A percentile compares a stretch with the other conserved stretches of the same genome.
phyloP scores from a whole-genome alignment of 2,888 invertebrate genomes.

The Rhingia rostrata region DNA sequence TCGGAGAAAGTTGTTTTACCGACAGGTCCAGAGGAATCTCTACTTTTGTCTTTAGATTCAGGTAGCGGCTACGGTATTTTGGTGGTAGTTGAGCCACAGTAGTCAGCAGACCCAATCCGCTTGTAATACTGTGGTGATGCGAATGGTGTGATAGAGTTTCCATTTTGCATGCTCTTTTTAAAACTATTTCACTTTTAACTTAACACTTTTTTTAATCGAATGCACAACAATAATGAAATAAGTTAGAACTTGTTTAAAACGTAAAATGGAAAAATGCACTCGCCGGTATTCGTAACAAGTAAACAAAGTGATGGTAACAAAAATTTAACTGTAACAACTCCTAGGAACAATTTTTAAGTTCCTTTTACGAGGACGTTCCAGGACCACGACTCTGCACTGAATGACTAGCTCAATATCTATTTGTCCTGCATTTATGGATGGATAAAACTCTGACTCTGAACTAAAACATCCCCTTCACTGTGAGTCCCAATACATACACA shows the following conservation, averaged over 20 bases:
- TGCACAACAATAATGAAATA: slow-evolving; percentile 9
- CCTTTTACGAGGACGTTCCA: slow-evolving; percentile 77
- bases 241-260: not conserved
- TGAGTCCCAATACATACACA: slow-evolving; percentile 55
- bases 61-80: slow-evolving; percentile 83
- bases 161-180: slow-evolving; percentile 17
- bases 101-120: slow-evolving; percentile 81
- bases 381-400: slow-evolving; percentile 82
- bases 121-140: slow-evolving; percentile 77
- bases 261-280: slow-evolving; percentile 3
- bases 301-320: slow-evolving; percentile 14
- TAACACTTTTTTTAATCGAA: not conserved
- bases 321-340: slow-evolving; percentile 32
- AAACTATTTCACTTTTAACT: slow-evolving; percentile 2
- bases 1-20: slow-evolving; percentile 84
- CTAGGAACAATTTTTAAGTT: slow-evolving; percentile 52
- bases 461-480: slow-evolving; percentile 75
- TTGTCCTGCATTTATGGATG: slow-evolving; percentile 81
- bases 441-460: slow-evolving; percentile 73
- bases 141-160: slow-evolving; percentile 62
- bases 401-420: slow-evolving; percentile 82
- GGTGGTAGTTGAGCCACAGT: slow-evolving; percentile 82
- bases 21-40: slow-evolving; percentile 89
- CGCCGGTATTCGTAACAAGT: slow-evolving; percentile 16
- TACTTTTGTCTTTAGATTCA: slow-evolving; percentile 81